These are phyloP conservation scores for Pantherophis guttatus DNA, from an alignment of 2,113 vertebrate species.

Conservation along the genomic window DNA sequence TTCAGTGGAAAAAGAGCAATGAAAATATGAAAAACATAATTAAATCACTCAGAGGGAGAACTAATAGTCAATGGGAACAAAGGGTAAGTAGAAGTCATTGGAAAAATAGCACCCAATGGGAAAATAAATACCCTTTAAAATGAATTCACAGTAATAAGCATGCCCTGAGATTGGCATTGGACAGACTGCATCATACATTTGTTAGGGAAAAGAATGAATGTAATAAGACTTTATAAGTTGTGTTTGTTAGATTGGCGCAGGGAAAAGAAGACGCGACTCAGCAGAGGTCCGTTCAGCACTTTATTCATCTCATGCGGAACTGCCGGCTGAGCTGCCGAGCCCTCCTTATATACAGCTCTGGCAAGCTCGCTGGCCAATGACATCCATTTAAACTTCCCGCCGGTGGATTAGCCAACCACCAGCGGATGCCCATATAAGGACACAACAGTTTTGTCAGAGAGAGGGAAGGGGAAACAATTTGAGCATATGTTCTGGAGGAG, in stretches of 20 bases:
- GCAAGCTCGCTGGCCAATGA: too few relatives aligned
- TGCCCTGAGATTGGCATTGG: not conserved
- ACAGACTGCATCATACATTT: not conserved
- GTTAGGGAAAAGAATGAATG: not conserved
- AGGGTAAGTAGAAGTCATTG: not conserved
- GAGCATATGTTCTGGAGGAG: not conserved
- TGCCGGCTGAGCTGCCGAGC: too few relatives aligned
- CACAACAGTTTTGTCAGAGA: not conserved
- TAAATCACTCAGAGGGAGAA: not conserved
- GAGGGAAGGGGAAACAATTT: not conserved
- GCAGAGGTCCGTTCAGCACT: too few relatives aligned
- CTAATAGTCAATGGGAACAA: not conserved
- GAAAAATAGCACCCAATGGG: not conserved
- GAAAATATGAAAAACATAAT: not conserved
- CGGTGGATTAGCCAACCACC: too few relatives aligned
- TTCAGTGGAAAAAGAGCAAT: not conserved
- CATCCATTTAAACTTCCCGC: too few relatives aligned
- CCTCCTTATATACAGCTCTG: too few relatives aligned
- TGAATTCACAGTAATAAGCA: not conserved
- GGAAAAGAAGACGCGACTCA: too few relatives aligned
- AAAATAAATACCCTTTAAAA: not conserved
- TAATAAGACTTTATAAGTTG: not conserved
- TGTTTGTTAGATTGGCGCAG: too few relatives aligned
- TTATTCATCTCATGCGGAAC: too few relatives aligned
- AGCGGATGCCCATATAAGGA: too few relatives aligned